Evolutionary conservation across 2,113 vertebrate genomes (phyloP), one percentile per base, ranked within the genome.

Genomic region (Sander vitreus): DNA sequence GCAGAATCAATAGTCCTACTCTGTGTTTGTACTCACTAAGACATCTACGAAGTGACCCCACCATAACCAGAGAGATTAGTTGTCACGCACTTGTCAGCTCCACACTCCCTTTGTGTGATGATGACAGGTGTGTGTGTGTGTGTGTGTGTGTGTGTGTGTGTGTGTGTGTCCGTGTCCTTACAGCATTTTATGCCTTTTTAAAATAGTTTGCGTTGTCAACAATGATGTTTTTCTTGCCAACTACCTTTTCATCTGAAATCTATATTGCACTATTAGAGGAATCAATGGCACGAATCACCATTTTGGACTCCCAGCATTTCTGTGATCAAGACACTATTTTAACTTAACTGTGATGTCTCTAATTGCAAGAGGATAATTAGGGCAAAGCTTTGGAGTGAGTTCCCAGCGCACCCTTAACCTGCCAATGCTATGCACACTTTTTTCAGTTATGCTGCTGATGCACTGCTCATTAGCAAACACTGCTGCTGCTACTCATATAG

Each of bases 81-180:
- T 85, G 80, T 91, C 89, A 90, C 78, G 80, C 73, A 74, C 79
- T 78, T 84, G 83, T 83, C 87, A 83, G 39, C 70, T 83, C 73
- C 74, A 39, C 36, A 60, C 75, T 76, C 45, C 18, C 18, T 79
- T 48, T 78, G 53, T 70, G 63, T 48, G n/a, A 19, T 78, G 63
- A 79, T 45, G 74, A 58, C 39, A 67, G 51, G 48, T 73, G 72
- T 65, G 2, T 45, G n/a, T 69, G 18, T 74, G 36, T 55, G 45
- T 48, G 50, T 58, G 27, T 74, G 59, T 53, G 27, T 36, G 66
- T 36, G 23, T 47, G 23, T 5, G n/a, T 77, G 48, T 74, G 65
- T 58, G 2, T 45, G 16, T 69, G 13, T 77, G 45, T 51, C 45
- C 45, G 12, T 6, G 5, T 66, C 27, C 55, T 16, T 7, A 3